Base-by-base conservation (phyloP, 2,797 vertebrate species). In the Trachurus trachurus region DNA sequence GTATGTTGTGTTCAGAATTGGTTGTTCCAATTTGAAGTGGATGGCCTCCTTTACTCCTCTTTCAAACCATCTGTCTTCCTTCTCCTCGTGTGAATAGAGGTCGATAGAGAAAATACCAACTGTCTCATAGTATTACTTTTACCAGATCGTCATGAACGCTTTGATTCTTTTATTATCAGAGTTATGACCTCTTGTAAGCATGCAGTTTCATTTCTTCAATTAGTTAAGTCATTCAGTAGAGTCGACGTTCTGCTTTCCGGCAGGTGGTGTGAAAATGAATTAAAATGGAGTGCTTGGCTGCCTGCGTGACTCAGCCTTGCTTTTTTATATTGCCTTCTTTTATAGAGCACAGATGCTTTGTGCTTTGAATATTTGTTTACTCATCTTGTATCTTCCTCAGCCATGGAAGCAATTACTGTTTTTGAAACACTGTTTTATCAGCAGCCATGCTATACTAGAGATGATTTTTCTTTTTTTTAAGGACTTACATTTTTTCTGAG, bases 321-420 rank as follows among this genome's bases (percentile, higher is more conserved):
- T 65, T 40, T 40, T 40, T 40, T 40, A 40, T 40, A 61, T 62
- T 44, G 64, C 8, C 40, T 72, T 85, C 71, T 85, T 78, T 78
- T 71, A 71, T 75, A 68, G 74, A 78, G 67, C 73, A 58, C 80
- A 81, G 78, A 81, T 85, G 78, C 68, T 82, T 73, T 73, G 59
- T 66, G 70, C 69, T 73, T 82, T 69, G 65, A 74, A 80, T 80
- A 53, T 78, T 26, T 79, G 62, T 87, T 83, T 72, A 78, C 80
- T 82, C 52, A 5, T 74, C 61, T 66, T 19, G 22, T 53, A 84
- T 83, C 63, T 26, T 68, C 66, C 62, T 77, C 65, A 70, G 78
- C 72, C 68, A 44, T 67, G 66, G 74, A 75, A 85, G 66, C 70
- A 82, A 81, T 85, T 74, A 82, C 17, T 34, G 62, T 74, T 74